Percentiles rank a stretch among this genome's conserved stretches.
Evolutionary conservation across 2,888 invertebrate species (phyloP).

Genomic region (Neoscelio sp.): DNA sequence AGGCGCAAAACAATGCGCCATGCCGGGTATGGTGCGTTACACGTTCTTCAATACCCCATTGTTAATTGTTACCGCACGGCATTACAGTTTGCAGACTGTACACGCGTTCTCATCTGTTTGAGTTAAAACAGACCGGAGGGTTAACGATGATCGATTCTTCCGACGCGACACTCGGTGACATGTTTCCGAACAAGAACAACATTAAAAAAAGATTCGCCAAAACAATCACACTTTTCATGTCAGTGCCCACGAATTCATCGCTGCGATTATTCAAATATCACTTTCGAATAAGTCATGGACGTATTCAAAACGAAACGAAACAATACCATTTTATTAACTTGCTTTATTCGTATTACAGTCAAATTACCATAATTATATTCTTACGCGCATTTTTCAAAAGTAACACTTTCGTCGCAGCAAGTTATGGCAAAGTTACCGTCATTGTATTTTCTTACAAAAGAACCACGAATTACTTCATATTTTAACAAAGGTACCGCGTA

Average conservation of each 20-base stretch:
- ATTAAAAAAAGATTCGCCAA: constrained; percentile 41
- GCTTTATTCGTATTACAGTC: no score
- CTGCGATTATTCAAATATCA: no score
- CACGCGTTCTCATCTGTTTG: constrained; percentile 59
- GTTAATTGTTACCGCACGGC: constrained; percentile 70
- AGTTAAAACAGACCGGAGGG: constrained; percentile 61
- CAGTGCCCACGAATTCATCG: neutral
- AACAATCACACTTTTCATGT: neutral
- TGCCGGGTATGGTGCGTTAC: constrained; percentile 51
- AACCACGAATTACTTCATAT: no score
- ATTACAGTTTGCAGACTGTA: constrained; percentile 53
- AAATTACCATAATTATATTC: no score
- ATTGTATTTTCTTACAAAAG: no score
- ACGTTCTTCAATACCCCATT: constrained; percentile 67
- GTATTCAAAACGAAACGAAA: neutral
- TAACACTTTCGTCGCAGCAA: no score
- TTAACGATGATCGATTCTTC: constrained; percentile 66
- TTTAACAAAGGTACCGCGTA: no score
- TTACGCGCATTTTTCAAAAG: no score
- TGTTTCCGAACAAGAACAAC: constrained; percentile 33
- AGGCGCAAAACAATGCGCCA: constrained; percentile 67
- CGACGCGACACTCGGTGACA: constrained; percentile 55
- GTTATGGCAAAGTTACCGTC: no score
- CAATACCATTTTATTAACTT: neutral
- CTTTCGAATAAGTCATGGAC: no score